Base-by-base conservation (phyloP, 2,888 invertebrate species). In the Lamellibrachia satsuma region DNA sequence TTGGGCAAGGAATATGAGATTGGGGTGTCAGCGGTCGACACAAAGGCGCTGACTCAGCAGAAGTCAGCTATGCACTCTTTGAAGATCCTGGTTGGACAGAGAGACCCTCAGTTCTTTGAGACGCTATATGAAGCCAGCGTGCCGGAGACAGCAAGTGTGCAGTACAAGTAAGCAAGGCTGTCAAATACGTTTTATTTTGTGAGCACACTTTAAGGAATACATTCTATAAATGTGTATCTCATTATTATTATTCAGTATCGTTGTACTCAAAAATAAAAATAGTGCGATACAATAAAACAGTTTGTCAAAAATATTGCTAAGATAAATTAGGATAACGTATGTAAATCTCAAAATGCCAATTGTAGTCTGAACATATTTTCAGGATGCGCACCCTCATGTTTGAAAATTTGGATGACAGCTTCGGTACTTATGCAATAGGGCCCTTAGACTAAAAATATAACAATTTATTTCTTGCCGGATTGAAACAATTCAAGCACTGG, bases 21-120 rank as follows among this genome's bases (percentile, higher is more conserved):
- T 93, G 99, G 99, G 96, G 99, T 99, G 93, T 99, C 99, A 96
- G 99, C 99, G 1, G 98, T 99, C 97, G 99, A 94, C 92, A 92
- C 93, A n/a, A 92, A 92, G 55, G 94, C 93, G 52, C 91, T 91
- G 52, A 93, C 93, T 55, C 93, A 93, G 15, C 95, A 95, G 94
- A 95, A 95, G 91, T 95, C 95, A 3, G 94, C 95, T 22, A 95
- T 95, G 91, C 95, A 95, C 90, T 95, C 96, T 8, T 95, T 97
- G 22, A 96, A 96, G 92, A 99, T 99, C 96, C 98, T 99, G 52
- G 99, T 99, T n/a, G 99, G 99, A 93, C 99, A 99, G 96, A 97
- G 99, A 75, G 98, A 99, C 0, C 99, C 99, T 0, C 99, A 99
- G 97, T 99, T 99, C 97, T 99, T 99, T 96, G 98, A 99, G 97